These are phyloP conservation scores for Plecturocebus donacophilus DNA, from an alignment of 2,113 vertebrate genomes.

Conservation along the genomic window DNA sequence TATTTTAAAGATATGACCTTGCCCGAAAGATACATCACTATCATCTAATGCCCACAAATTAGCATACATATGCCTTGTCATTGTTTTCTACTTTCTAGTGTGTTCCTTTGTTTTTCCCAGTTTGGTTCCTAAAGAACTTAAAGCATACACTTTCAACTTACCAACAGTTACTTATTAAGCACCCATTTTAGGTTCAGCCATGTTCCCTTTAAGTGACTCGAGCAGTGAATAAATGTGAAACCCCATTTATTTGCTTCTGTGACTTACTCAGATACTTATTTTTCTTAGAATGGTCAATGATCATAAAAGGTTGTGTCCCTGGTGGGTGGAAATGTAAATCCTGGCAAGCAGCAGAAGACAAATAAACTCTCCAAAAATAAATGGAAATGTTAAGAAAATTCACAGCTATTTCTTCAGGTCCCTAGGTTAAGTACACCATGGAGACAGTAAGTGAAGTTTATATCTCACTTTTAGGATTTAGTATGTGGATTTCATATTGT, in stretches of 20 bases:
- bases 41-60: constrained; percentile 32
- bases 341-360: constrained; percentile 54
- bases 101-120: constrained; percentile 14
- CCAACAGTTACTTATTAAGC: constrained; percentile 53
- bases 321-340: constrained; percentile 64
- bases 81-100: constrained; percentile 7
- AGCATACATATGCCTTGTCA: neutral
- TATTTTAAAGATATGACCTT: constrained; percentile 32
- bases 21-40: neutral
- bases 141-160: constrained; percentile 3
- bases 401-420: constrained; percentile 53
- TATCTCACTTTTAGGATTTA: constrained; percentile 56
- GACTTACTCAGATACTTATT: constrained; percentile 60
- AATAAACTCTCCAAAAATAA: constrained; percentile 59
- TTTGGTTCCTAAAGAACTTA: constrained; percentile 26
- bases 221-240: constrained; percentile 59
- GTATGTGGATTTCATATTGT: constrained; percentile 46
- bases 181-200: neutral
- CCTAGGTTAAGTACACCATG: constrained; percentile 43
- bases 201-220: constrained; percentile 40
- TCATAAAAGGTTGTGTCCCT: constrained; percentile 65
- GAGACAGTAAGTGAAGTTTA: constrained; percentile 57
- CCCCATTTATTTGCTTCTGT: constrained; percentile 63
- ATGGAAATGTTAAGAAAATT: constrained; percentile 60
- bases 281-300: constrained; percentile 67